Conservation (phyloP, 2,888 invertebrate genomes). For the Caenorhabditis doughertyi region DNA sequence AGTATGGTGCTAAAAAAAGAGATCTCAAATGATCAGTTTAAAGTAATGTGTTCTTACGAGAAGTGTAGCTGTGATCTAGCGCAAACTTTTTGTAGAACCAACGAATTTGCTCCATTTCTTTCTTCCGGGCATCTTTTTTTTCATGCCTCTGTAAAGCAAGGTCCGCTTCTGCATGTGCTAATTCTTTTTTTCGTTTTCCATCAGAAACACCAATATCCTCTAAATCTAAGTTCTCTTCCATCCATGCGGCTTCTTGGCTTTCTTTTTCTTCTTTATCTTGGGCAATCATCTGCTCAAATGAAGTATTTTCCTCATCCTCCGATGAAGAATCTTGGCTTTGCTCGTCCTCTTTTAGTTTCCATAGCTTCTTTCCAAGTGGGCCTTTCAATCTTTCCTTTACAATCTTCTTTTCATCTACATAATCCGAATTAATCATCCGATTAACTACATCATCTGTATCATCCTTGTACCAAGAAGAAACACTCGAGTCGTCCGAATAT, state of each 20-base stretch:
- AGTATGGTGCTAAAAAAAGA: conserved; percentile 27
- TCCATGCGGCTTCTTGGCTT: not conserved
- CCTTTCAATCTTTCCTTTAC: conserved; percentile 44
- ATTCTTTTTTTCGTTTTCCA: conserved; percentile 6
- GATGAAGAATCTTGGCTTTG: not conserved
- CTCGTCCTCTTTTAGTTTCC: conserved; percentile 2
- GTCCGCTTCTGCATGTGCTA: not conserved
- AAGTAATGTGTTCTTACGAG: no score
- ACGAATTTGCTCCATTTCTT: conserved; percentile 29
- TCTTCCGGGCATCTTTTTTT: not conserved
- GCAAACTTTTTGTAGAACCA: conserved; percentile 19
- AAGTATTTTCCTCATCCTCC: conserved; percentile 24
- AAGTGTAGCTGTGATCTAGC: conserved; percentile 34
- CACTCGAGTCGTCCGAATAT: conserved; percentile 50
- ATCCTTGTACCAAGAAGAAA: conserved; percentile 41
- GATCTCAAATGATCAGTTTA: no score
- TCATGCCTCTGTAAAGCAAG: not conserved
- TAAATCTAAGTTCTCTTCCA: not conserved
- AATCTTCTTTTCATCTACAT: conserved; percentile 44
- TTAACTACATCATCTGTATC: conserved; percentile 40
- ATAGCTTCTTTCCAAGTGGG: conserved; percentile 31
- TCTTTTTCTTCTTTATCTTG: not conserved
- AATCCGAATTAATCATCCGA: conserved; percentile 32
- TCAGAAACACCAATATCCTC: conserved; percentile 21
- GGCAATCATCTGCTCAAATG: not conserved